A percentile compares a stretch with the other conserved stretches of the same genome.
Conservation (phyloP, 2,888 invertebrate species). For the Notodonta dromedarius region DNA sequence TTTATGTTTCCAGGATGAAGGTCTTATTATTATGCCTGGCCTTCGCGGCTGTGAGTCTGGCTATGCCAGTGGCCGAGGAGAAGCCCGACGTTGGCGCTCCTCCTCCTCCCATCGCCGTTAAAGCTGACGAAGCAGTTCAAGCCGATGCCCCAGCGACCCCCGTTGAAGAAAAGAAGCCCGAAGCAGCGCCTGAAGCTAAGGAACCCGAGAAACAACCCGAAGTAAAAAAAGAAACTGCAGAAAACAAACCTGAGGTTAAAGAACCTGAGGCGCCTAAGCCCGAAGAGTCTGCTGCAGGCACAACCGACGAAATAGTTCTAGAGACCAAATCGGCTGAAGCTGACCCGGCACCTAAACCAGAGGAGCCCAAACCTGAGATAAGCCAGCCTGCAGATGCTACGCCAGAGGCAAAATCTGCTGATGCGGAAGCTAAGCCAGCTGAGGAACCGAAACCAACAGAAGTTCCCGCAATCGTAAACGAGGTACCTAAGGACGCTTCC, state of each 20-base stretch:
- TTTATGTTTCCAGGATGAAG: conserved; percentile 85
- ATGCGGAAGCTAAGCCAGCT: conserved; percentile 34
- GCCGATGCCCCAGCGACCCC: conserved; percentile 48
- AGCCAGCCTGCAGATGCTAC: conserved; percentile 47
- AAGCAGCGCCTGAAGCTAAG: conserved; percentile 47
- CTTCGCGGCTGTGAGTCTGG: conserved; percentile 81
- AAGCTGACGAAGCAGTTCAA: conserved; percentile 33
- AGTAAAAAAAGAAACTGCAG: conserved; percentile 47
- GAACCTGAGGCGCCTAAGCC: conserved; percentile 10
- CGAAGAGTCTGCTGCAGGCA: conserved; percentile 16
- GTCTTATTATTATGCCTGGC: conserved; percentile 85
- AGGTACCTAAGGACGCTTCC: conserved; percentile 50
- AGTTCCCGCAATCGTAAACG: conserved; percentile 55
- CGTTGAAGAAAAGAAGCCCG: conserved; percentile 50
- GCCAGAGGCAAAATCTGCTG: conserved; percentile 42
- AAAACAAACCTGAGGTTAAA: conserved; percentile 29
- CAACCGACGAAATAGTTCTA: conserved; percentile 35
- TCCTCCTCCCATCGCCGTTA: conserved; percentile 27
- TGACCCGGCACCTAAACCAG: conserved; percentile 36
- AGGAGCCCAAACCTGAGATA: conserved; percentile 49
- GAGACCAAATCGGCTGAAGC: conserved; percentile 42
- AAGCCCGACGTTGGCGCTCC: conserved; percentile 51
- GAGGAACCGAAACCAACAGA: conserved; percentile 51
- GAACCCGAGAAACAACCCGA: conserved; percentile 44
- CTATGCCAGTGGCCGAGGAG: conserved; percentile 86